These are phyloP conservation scores for Psilopsiagon aymara DNA, from an alignment of 2,113 vertebrate species.

Conservation along the genomic window DNA sequence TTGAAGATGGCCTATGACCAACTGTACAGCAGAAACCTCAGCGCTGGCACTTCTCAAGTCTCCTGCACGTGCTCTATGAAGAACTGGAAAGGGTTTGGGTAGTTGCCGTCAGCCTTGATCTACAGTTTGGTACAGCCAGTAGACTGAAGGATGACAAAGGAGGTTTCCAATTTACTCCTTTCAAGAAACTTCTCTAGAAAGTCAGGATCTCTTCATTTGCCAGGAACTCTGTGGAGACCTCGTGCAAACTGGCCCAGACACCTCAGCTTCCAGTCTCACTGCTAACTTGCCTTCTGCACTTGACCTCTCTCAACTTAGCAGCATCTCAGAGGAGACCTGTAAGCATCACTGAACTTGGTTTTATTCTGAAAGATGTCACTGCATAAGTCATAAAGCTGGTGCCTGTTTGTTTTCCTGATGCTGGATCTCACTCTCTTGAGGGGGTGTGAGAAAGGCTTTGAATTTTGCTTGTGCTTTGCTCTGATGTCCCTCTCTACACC, in stretches of 20 bases:
- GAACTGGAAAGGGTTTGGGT: background rate
- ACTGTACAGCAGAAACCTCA: background rate
- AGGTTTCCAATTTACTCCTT: background rate
- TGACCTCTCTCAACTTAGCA: background rate
- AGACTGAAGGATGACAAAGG: background rate
- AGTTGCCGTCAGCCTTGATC: background rate
- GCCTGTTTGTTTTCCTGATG: background rate
- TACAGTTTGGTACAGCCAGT: background rate
- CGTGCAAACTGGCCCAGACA: accelerated
- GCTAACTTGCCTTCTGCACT: background rate
- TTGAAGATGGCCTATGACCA: accelerated
- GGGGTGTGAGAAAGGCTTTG: background rate
- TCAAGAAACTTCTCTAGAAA: background rate
- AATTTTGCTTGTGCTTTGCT: background rate
- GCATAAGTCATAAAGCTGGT: background rate
- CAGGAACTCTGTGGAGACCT: background rate
- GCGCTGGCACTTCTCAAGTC: background rate
- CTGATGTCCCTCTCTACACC: background rate
- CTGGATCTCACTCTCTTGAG: background rate
- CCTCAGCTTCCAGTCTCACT: background rate
- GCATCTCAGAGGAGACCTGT: background rate
- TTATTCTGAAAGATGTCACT: background rate
- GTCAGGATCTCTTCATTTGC: background rate
- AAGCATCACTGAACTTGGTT: background rate
- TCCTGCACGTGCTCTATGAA: accelerated